Percentiles rank a stretch among this genome's conserved stretches.
phyloP scores from a whole-genome alignment of 2,797 vertebrate genomes.

The Pseudochirops cupreus region DNA sequence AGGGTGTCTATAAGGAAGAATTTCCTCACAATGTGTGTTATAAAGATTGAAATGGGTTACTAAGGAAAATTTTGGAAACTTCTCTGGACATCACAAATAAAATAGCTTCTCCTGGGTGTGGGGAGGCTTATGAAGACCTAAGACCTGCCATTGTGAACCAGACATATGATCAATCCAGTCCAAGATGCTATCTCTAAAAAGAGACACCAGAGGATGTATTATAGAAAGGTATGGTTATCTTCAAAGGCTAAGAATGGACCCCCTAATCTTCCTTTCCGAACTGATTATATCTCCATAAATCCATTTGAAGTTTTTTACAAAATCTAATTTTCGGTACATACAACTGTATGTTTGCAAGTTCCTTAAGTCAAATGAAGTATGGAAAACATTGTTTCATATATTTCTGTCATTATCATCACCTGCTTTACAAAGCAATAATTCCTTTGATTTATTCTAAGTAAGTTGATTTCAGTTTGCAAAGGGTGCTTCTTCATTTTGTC shows the following conservation, averaged over 20 bases:
- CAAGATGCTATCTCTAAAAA: slow-evolving; percentile 19
- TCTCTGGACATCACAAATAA: slow-evolving; percentile 22
- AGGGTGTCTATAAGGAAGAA: slow-evolving; percentile 65
- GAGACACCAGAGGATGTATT: background rate
- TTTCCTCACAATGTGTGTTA: slow-evolving; percentile 44
- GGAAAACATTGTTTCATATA: background rate
- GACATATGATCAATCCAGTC: background rate
- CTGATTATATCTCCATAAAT: background rate
- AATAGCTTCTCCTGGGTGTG: background rate
- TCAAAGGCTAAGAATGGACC: background rate
- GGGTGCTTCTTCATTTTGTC: background rate
- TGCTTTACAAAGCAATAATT: background rate
- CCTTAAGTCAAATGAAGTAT: background rate
- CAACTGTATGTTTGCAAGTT: background rate
- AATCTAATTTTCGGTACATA: background rate
- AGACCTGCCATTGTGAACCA: background rate
- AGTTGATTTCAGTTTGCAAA: background rate
- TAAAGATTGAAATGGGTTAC: slow-evolving; percentile 17
- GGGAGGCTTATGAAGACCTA: slow-evolving; percentile 10
- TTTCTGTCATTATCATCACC: background rate
- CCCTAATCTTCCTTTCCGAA: background rate
- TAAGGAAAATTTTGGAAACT: slow-evolving; percentile 12
- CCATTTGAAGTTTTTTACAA: slow-evolving; percentile 26
- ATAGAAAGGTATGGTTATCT: background rate
- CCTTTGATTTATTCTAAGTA: background rate